Evolutionary conservation across 2,797 vertebrate genomes (phyloP).

Genomic region (Sebastes jordani): DNA sequence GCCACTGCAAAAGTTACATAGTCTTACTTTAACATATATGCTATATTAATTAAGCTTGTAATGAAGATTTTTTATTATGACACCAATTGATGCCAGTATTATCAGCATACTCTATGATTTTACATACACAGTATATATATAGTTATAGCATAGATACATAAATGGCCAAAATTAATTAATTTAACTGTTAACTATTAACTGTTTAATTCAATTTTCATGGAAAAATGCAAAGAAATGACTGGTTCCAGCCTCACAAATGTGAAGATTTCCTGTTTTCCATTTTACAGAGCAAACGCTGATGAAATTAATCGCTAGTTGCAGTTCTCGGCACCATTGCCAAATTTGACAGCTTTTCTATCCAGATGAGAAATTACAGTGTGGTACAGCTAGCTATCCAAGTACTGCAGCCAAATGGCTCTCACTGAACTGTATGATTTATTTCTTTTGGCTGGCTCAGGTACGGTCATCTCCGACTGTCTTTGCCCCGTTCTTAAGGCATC

Average conservation of each 20-base stretch:
- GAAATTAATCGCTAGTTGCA: not conserved
- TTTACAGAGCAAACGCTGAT: not conserved
- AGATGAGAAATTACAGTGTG: not conserved
- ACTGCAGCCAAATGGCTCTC: not conserved
- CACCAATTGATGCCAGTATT: too few relatives aligned
- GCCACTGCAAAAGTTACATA: too few relatives aligned
- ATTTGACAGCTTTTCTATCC: not conserved
- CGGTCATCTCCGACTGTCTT: not conserved
- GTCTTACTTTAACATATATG: accelerated
- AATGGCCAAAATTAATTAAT: not conserved
- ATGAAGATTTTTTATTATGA: too few relatives aligned
- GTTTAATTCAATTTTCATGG: not conserved
- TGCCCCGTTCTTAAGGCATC: not conserved
- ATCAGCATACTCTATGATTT: too few relatives aligned
- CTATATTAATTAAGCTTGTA: too few relatives aligned
- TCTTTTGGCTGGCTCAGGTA: not conserved
- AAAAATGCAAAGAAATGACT: not conserved
- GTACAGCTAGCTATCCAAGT: not conserved
- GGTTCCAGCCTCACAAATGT: not conserved
- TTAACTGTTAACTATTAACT: not conserved
- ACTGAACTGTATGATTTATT: not conserved
- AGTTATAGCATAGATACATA: too few relatives aligned
- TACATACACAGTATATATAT: too few relatives aligned
- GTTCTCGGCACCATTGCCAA: not conserved
- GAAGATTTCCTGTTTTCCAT: not conserved